Percentiles rank a stretch among this genome's conserved stretches.
These are phyloP conservation scores for Thysanoteuthis rhombus DNA, from an alignment of 2,888 invertebrate species.

Conservation along the genomic window DNA sequence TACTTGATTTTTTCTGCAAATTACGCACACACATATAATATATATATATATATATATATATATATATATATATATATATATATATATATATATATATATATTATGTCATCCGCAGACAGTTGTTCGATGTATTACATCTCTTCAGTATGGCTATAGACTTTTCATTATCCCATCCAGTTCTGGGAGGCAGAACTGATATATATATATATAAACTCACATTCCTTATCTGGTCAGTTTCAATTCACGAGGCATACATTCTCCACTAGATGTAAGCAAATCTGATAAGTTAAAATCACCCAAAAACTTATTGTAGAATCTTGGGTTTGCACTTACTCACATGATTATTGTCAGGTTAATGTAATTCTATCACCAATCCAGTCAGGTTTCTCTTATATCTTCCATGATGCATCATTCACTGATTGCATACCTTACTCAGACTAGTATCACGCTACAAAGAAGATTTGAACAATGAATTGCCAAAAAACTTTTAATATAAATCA, in stretches of 20 bases:
- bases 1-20: too few species aligned
- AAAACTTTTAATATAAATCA: too few species aligned
- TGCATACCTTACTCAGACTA: neutral
- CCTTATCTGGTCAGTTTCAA: too few species aligned
- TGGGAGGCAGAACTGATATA: too few species aligned
- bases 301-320: too few species aligned
- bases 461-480: too few species aligned
- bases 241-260: neutral
- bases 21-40: neutral
- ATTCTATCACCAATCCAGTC: neutral
- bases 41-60: neutral
- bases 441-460: neutral
- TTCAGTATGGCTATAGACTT: too few species aligned
- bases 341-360: neutral
- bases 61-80: slow-evolving; percentile 32
- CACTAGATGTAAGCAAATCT: neutral
- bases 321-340: neutral
- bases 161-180: too few species aligned
- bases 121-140: too few species aligned
- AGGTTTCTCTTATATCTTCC: neutral
- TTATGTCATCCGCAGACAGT: too few species aligned
- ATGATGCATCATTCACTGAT: neutral
- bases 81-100: slow-evolving; percentile 34
- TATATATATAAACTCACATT: too few species aligned
- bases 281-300: neutral